Evolutionary conservation across 2,113 vertebrate species (phyloP), one percentile per base, ranked within the genome.

Genomic region (Rissa tridactyla): DNA sequence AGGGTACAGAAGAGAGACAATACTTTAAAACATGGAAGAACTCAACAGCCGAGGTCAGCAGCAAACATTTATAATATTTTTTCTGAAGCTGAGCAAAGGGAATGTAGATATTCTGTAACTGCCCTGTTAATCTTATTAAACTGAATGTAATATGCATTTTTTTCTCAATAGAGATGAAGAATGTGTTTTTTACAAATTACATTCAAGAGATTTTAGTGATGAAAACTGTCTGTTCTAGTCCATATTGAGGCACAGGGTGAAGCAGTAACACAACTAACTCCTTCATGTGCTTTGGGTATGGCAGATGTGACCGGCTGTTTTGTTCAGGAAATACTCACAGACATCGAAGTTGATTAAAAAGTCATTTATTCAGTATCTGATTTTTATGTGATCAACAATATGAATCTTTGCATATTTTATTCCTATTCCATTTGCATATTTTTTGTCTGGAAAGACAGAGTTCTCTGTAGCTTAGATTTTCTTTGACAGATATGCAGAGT

Each of bases 381-480:
- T 88, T 88, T 95, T 91, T 86, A 90, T 92, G 64, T 69, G 71
- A 88, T 83, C 40, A 86, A 30, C 62, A 3, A 80, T 52, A 88
- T 44, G 40, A 91, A 88, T 86, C 80, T 66, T 82, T 78, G 64
- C 54, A 73, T 94, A 94, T 94, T 79, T 95, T 86, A 88, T 96
- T 94, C 49, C 23, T 66, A 46, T 32, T 46, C 18, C 46, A 46
- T 46, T 66, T 66, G 42, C 64, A 34, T 46, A 66, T 66, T 46
- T 66, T 92, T 19, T 86, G 71, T 83, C 54, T 81, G 54, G 58
- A 62, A 86, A 86, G 40, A 60, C 20, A 42, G 54, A 87, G 17
- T 72, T 92, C 46, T 86, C 44, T 57, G 34, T 61, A 72, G 34
- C 34, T 69, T 60, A 86, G 29, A 72, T 86, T 68, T 90, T 87